A percentile compares a stretch with the other conserved stretches of the same genome.
Conservation (phyloP, 2,797 vertebrate species). For the Semaprochilodus insignis region DNA sequence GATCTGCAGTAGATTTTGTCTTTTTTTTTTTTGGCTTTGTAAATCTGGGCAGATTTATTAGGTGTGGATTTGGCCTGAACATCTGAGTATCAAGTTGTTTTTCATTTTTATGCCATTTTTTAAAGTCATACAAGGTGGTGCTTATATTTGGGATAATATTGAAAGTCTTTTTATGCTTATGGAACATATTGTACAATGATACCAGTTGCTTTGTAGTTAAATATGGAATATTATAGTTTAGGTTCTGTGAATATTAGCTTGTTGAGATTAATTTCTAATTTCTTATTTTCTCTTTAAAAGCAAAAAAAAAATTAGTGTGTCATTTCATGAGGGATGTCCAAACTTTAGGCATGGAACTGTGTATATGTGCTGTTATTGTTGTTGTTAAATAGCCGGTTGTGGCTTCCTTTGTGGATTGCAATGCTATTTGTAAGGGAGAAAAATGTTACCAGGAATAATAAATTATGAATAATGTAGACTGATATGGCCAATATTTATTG, state of each 20-base stretch:
- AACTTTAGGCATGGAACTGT: too few species aligned
- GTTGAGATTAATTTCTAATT: not conserved
- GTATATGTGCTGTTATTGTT: too few species aligned
- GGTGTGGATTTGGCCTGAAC: not conserved
- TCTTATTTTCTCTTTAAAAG: too few species aligned
- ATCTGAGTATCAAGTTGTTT: not conserved
- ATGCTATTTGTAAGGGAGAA: too few species aligned
- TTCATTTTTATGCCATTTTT: not conserved
- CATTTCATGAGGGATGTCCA: too few species aligned
- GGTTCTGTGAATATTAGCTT: not conserved
- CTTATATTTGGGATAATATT: not conserved
- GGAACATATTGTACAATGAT: not conserved
- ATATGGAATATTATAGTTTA: not conserved
- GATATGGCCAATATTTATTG: too few species aligned
- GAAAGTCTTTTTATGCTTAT: not conserved
- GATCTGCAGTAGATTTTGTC: not conserved
- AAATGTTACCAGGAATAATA: too few species aligned
- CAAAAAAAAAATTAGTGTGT: too few species aligned
- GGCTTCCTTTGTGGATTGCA: too few species aligned
- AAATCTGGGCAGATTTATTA: constrained; percentile 9
- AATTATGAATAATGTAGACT: too few species aligned
- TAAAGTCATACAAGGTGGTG: not conserved
- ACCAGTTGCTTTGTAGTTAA: not conserved
- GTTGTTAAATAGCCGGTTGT: too few species aligned
- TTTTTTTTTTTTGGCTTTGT: not conserved